Evolutionary conservation across 1,140 invertebrate genomes (phyloP).

Genomic region (Heliconius himera): DNA sequence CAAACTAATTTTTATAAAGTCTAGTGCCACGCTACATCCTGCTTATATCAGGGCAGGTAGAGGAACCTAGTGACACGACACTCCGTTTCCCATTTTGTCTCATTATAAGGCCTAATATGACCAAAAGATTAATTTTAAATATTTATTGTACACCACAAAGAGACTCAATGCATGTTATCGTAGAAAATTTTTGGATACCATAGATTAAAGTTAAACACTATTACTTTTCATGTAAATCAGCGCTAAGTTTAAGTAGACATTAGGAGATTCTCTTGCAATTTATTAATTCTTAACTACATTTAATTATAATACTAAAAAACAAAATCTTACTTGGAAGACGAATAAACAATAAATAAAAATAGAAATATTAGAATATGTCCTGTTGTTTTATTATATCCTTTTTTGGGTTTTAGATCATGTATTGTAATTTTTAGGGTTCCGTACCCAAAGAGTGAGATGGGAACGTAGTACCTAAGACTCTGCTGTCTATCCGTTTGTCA

Average conservation of each 20-base stretch:
- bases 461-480: too few species aligned
- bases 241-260: conserved; percentile 74
- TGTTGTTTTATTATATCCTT: conserved; percentile 63
- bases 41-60: too few species aligned
- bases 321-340: conserved; percentile 75
- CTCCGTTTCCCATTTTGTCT: not conserved
- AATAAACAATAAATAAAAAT: conserved; percentile 79
- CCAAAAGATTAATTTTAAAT: not conserved
- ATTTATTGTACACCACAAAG: not conserved
- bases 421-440: too few species aligned
- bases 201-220: conserved; percentile 45
- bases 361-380: conserved; percentile 72
- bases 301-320: conserved; percentile 55
- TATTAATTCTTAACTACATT: conserved; percentile 72
- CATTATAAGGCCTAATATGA: not conserved
- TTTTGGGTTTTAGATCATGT: not conserved
- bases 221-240: conserved; percentile 62
- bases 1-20: too few species aligned
- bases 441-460: too few species aligned
- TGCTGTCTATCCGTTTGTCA: too few species aligned
- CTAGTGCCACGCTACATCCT: too few species aligned
- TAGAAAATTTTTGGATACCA: not conserved
- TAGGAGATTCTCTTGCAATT: conserved; percentile 76
- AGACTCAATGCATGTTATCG: not conserved
- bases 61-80: too few species aligned